Percentiles rank a stretch among this genome's conserved stretches.
Conservation (phyloP, 53 echinoderm and acorn worm genomes). For the Pentamera pediparva region DNA sequence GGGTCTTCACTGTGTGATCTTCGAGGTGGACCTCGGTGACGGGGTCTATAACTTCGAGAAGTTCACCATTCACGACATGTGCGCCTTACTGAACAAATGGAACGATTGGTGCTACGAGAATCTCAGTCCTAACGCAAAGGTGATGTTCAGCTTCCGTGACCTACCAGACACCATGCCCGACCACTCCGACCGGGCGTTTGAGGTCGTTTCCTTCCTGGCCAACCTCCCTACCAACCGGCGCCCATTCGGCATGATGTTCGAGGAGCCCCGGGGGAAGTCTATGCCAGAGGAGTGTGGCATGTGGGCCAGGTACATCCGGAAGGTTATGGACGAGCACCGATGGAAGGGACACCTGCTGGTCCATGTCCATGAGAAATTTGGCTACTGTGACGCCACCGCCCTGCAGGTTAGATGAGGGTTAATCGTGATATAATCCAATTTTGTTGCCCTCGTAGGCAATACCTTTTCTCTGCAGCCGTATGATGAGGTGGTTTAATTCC, state of each 20-base stretch:
- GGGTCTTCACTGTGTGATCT: slow-evolving; percentile 36
- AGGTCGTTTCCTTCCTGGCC: slow-evolving; percentile 41
- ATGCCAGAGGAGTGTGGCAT: slow-evolving; percentile 38
- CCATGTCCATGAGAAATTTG: slow-evolving; percentile 52
- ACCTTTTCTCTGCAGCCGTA: too few species aligned
- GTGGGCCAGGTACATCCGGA: slow-evolving; percentile 42
- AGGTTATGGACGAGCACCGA: slow-evolving; percentile 25
- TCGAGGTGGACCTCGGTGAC: slow-evolving; percentile 44
- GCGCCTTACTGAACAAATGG: slow-evolving; percentile 31
- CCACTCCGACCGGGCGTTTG: slow-evolving; percentile 29
- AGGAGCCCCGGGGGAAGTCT: slow-evolving; percentile 32
- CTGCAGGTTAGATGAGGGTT: slow-evolving; percentile 47
- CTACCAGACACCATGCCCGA: slow-evolving; percentile 37
- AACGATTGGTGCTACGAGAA: slow-evolving; percentile 38
- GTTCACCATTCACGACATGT: slow-evolving; percentile 36
- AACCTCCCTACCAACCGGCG: slow-evolving; percentile 27
- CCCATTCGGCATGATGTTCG: slow-evolving; percentile 45
- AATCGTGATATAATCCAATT: too few species aligned
- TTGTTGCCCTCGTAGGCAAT: too few species aligned
- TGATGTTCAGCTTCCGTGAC: slow-evolving; percentile 42
- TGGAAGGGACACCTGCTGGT: slow-evolving; percentile 43
- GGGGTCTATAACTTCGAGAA: slow-evolving; percentile 36
- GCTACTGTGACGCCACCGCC: slow-evolving; percentile 25
- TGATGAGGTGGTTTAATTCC: too few species aligned
- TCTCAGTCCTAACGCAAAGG: slow-evolving; percentile 15